Percentiles rank a stretch among this genome's conserved stretches.
These are phyloP conservation scores for Mesorhabditis sp. DNA, from an alignment of 2,888 invertebrate genomes.

Conservation along the genomic window DNA sequence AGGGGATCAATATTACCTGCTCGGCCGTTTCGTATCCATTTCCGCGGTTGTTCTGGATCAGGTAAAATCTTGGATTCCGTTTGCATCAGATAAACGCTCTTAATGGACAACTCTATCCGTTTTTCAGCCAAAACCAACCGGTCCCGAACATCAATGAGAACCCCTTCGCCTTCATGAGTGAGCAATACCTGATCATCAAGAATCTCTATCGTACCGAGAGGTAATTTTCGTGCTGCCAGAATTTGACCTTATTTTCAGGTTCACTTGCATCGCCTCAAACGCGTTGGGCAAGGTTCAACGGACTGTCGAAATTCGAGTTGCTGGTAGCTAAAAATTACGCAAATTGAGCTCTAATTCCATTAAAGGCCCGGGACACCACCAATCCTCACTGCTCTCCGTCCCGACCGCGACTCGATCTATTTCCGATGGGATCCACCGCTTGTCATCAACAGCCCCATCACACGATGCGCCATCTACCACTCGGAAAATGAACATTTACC, in stretches of 20 bases:
- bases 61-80: background rate
- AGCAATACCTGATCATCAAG: slow-evolving; percentile 1
- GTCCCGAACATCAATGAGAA: background rate
- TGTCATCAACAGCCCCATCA: background rate
- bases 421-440: slow-evolving; percentile 6
- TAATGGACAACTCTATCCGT: too few relatives aligned
- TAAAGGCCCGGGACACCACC: slow-evolving; percentile 1
- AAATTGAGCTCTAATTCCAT: too few relatives aligned
- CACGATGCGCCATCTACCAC: slow-evolving; percentile 4
- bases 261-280: background rate
- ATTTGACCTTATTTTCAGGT: background rate
- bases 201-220: background rate
- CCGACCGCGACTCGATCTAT: background rate
- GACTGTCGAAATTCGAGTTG: background rate
- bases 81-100: too few relatives aligned
- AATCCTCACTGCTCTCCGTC: background rate
- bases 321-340: background rate
- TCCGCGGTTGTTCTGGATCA: slow-evolving; percentile 4
- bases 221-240: background rate
- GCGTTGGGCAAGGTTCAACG: background rate
- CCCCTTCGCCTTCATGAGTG: background rate
- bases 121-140: background rate
- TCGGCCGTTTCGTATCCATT: slow-evolving; percentile 2
- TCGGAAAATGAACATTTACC: background rate
- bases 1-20: background rate